Conservation (phyloP, 2,113 vertebrate species). For the Apteryx owenii region DNA sequence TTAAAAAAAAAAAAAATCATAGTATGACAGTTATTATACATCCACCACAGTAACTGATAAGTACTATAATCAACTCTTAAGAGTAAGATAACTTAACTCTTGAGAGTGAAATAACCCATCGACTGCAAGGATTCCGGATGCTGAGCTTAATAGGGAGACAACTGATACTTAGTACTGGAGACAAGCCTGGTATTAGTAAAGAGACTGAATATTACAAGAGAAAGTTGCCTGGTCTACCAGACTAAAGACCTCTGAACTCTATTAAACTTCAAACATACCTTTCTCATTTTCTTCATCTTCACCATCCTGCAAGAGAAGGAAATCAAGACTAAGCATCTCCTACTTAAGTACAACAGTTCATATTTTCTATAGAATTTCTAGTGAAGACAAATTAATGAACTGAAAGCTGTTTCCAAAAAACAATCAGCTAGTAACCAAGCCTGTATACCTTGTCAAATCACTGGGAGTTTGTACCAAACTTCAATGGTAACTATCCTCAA, state of each 20-base stretch:
- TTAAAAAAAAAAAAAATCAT: constrained; percentile 44
- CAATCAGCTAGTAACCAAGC: not conserved
- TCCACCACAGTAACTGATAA: constrained; percentile 76
- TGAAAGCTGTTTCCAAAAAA: not conserved
- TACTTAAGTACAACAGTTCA: not conserved
- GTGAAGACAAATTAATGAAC: not conserved
- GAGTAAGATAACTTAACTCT: constrained; percentile 69
- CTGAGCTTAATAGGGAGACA: constrained; percentile 63
- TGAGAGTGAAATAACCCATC: constrained; percentile 65
- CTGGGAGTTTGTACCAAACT: not conserved
- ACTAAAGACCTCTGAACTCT: constrained; percentile 61
- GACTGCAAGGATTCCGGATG: constrained; percentile 54
- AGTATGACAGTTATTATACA: constrained; percentile 17
- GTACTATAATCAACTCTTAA: constrained; percentile 58
- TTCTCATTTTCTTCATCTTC: constrained; percentile 94
- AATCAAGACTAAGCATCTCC: constrained; percentile 72
- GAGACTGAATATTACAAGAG: constrained; percentile 56
- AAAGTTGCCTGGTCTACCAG: constrained; percentile 59
- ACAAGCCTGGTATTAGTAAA: constrained; percentile 63
- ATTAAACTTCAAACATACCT: constrained; percentile 88
- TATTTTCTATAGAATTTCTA: not conserved
- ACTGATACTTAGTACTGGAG: constrained; percentile 53
- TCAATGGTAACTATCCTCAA: not conserved
- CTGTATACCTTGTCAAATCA: not conserved
- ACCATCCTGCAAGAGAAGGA: constrained; percentile 84